A percentile compares a stretch with the other conserved stretches of the same genome.
These are phyloP conservation scores for Pipistrellus pygmaeus DNA, from an alignment of 2,797 vertebrate species.

Conservation along the genomic window DNA sequence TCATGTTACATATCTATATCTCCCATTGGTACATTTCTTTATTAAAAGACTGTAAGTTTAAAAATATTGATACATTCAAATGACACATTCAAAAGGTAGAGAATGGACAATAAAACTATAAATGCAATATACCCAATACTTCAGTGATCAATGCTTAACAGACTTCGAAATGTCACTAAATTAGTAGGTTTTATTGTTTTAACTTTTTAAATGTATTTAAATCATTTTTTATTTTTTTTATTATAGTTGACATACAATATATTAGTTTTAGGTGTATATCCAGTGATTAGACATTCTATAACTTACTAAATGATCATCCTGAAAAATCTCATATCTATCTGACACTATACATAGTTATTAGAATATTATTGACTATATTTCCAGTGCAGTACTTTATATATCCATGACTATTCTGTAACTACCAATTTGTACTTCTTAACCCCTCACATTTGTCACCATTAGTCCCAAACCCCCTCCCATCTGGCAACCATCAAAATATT, in stretches of 20 bases:
- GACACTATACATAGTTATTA: neutral
- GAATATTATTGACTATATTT: neutral
- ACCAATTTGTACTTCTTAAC: neutral
- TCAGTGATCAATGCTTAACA: constrained; percentile 36
- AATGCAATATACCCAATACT: neutral
- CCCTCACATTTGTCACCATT: neutral
- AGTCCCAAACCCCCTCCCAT: neutral
- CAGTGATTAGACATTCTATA: neutral
- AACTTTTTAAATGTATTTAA: neutral
- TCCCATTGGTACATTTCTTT: neutral
- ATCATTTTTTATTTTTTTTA: neutral
- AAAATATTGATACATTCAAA: constrained; percentile 3
- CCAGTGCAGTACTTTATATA: neutral
- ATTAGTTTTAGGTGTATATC: neutral
- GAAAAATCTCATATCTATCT: neutral
- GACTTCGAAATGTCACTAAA: constrained; percentile 60
- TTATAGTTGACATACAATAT: neutral
- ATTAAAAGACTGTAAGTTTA: neutral
- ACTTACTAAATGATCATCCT: neutral
- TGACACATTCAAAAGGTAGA: neutral
- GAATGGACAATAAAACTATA: constrained; percentile 45
- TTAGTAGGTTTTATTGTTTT: constrained; percentile 47
- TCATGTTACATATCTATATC: no score
- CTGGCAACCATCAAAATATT: neutral
- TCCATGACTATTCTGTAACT: neutral